phyloP scores from a whole-genome alignment of 2,113 vertebrate species.

The Siphamia tubifer region DNA sequence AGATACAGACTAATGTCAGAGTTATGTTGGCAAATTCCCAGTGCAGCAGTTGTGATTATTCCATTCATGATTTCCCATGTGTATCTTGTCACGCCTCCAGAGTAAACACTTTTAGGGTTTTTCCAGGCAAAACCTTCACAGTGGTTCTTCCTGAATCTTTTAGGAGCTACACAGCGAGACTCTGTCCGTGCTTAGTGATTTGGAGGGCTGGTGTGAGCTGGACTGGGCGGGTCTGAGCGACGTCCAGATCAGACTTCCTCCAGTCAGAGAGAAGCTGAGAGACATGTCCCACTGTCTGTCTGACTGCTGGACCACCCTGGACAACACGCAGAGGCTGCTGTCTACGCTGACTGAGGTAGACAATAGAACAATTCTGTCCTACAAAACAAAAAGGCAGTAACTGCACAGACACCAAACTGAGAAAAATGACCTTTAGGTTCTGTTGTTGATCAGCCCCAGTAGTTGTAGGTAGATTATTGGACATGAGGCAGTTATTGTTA shows the following conservation, averaged over 20 bases:
- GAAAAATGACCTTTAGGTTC: too few species aligned
- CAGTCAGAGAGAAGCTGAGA: slow-evolving; percentile 75
- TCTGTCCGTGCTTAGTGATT: slow-evolving; percentile 65
- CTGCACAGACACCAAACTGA: too few species aligned
- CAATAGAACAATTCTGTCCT: not conserved
- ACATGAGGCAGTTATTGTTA: too few species aligned
- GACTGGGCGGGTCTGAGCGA: slow-evolving; percentile 74
- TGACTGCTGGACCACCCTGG: slow-evolving; percentile 83
- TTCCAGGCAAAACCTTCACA: not conserved
- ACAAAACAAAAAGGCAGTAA: too few species aligned
- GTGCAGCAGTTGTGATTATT: not conserved
- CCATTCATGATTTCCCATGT: not conserved
- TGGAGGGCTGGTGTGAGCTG: slow-evolving; percentile 78
- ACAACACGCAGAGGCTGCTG: slow-evolving; percentile 84
- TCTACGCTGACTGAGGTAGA: slow-evolving; percentile 83
- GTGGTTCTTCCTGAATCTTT: not conserved
- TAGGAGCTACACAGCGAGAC: slow-evolving; percentile 80
- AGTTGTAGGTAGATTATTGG: too few species aligned
- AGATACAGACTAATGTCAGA: not conserved
- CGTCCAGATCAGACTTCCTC: slow-evolving; percentile 76
- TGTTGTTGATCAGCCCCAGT: too few species aligned
- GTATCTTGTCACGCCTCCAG: not conserved
- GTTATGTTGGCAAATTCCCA: not conserved
- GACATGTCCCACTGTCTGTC: slow-evolving; percentile 83
- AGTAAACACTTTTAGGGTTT: not conserved